Conservation (phyloP, 2,113 vertebrate genomes). For the Phalacrocorax carbo region DNA sequence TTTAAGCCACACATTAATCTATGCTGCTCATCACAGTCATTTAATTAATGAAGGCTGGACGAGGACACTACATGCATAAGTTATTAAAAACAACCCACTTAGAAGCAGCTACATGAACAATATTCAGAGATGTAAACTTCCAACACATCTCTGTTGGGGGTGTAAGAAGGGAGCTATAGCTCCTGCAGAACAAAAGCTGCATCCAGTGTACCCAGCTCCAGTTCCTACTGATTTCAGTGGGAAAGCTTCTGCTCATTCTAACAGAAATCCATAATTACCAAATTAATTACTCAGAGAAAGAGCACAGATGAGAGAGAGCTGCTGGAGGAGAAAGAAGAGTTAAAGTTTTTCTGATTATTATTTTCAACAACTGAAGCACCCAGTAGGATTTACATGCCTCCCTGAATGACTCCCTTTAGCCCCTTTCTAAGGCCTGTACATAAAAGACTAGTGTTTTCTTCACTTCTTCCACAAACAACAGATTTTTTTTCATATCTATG, state of each 20-base stretch:
- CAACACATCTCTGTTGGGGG: neutral
- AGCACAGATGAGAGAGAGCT: neutral
- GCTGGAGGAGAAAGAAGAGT: neutral
- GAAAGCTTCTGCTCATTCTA: neutral
- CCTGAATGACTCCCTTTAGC: neutral
- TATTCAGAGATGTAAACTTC: neutral
- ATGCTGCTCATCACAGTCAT: neutral
- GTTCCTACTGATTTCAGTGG: neutral
- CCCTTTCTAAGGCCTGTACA: neutral
- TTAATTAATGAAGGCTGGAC: neutral
- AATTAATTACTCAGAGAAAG: neutral
- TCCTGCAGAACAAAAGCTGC: neutral
- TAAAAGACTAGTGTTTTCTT: neutral
- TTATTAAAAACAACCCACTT: neutral
- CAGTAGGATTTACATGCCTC: neutral
- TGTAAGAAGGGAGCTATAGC: neutral
- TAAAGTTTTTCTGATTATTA: neutral
- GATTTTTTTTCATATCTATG: neutral
- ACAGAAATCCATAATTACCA: neutral
- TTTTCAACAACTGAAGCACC: neutral
- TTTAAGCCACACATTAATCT: slow-evolving; percentile 34
- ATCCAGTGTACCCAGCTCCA: neutral
- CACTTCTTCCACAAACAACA: neutral
- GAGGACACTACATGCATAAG: neutral
- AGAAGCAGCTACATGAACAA: neutral